Percentiles rank a stretch among this genome's conserved stretches.
Evolutionary conservation across 2,888 invertebrate genomes (phyloP).

Genomic region (Idaea aversata): DNA sequence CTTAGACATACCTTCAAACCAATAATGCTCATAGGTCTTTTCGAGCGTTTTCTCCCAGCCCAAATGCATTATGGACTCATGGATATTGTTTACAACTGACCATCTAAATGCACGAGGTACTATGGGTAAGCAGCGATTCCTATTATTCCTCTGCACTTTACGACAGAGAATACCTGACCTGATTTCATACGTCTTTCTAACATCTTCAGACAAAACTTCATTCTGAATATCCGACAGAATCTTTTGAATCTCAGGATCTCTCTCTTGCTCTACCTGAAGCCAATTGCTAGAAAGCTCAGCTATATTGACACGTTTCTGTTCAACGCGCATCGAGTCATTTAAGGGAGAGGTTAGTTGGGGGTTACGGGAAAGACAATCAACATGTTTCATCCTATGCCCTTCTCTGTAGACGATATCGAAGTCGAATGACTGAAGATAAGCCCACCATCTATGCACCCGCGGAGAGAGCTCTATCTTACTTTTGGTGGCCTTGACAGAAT

Average conservation of each 20-base stretch:
- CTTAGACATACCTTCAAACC: conserved; percentile 34
- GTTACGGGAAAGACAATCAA: too few relatives aligned
- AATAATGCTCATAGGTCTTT: conserved; percentile 32
- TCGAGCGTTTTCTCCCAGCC: conserved; percentile 33
- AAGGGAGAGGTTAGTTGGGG: too few relatives aligned
- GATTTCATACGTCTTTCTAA: conserved; percentile 31
- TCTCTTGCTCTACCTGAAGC: conserved; percentile 34
- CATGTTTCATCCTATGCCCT: too few relatives aligned
- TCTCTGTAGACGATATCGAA: too few relatives aligned
- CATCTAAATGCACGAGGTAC: conserved; percentile 29
- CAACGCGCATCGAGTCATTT: too few relatives aligned
- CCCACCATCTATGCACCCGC: too few relatives aligned
- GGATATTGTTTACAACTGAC: conserved; percentile 32
- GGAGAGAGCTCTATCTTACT: too few relatives aligned
- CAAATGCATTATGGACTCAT: conserved; percentile 29
- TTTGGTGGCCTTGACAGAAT: too few relatives aligned
- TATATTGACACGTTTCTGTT: conserved; percentile 18
- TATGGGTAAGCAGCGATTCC: conserved; percentile 27
- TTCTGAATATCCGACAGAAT: conserved; percentile 19
- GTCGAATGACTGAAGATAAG: too few relatives aligned
- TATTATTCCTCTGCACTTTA: conserved; percentile 28
- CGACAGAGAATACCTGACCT: conserved; percentile 28
- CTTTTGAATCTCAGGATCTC: conserved; percentile 28
- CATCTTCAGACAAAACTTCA: conserved; percentile 7
- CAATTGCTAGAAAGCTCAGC: conserved; percentile 27